These are phyloP conservation scores for Oncorhynchus gorbuscha DNA, from an alignment of 2,113 vertebrate species.

Conservation along the genomic window DNA sequence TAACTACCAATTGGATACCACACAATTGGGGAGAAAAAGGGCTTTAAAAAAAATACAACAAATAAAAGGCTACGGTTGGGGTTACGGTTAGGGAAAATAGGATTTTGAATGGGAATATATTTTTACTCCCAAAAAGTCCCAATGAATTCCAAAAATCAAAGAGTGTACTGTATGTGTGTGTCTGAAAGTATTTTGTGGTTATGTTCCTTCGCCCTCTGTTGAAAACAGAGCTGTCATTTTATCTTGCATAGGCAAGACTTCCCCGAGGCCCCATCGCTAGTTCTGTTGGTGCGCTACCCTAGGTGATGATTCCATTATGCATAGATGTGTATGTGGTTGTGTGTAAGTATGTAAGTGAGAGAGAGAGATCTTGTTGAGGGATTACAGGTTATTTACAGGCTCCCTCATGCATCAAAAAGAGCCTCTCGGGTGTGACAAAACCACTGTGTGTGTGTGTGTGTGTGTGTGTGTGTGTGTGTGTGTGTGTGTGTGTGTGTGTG, in stretches of 20 bases:
- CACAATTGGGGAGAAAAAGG: too few species aligned
- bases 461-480: too few species aligned
- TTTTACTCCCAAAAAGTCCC: too few species aligned
- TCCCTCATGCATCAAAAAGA: background rate
- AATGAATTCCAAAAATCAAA: background rate
- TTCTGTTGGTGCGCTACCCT: background rate
- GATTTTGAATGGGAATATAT: too few species aligned
- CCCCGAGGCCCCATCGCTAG: conserved; percentile 3
- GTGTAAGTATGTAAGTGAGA: background rate
- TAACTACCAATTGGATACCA: too few species aligned
- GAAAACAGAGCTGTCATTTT: background rate
- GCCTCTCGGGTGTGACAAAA: too few species aligned
- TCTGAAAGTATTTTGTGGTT: background rate
- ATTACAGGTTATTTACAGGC: background rate
- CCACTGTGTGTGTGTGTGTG: too few species aligned
- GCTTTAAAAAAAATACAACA: too few species aligned
- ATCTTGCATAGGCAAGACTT: conserved; percentile 5
- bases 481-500: too few species aligned
- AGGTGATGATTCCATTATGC: conserved; percentile 10
- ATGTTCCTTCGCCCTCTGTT: background rate
- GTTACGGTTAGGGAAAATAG: too few species aligned
- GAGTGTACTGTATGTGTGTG: background rate
- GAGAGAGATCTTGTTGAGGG: background rate
- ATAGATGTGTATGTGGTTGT: background rate
- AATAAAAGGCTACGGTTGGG: too few species aligned